phyloP scores from a whole-genome alignment of 2,888 invertebrate genomes.

The Microplitis deprimator region DNA sequence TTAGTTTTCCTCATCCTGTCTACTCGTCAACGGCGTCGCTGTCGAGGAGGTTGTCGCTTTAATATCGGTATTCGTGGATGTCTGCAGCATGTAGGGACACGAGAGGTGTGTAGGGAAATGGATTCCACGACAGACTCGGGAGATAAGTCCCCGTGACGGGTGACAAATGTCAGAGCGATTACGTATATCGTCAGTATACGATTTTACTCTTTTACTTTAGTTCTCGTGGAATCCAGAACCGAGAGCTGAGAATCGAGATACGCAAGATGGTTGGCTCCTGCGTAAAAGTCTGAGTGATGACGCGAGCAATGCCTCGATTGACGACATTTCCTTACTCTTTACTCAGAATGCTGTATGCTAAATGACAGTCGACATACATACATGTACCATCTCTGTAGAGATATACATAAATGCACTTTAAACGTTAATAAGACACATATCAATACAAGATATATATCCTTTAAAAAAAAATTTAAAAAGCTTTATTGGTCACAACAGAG shows the following conservation, averaged over 20 bases:
- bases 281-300: neutral
- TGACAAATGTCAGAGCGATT: constrained; percentile 61
- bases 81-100: constrained; percentile 32
- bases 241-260: neutral
- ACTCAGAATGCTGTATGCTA: neutral
- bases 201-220: neutral
- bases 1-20: constrained; percentile 36
- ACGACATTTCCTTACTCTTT: neutral
- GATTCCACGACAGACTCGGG: constrained; percentile 32
- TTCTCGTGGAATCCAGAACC: neutral
- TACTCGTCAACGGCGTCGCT: neutral
- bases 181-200: constrained; percentile 54
- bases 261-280: neutral
- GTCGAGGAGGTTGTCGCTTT: neutral
- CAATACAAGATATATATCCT: too few species aligned
- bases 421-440: neutral
- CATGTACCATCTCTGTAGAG: neutral
- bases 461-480: too few species aligned
- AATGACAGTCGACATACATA: neutral
- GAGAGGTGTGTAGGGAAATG: constrained; percentile 26
- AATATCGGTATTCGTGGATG: neutral
- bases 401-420: neutral
- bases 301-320: neutral
- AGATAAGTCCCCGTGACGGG: constrained; percentile 41
- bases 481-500: too few species aligned